These are phyloP conservation scores for Drosophila busckii DNA, from an alignment of 1,140 invertebrate genomes.

Conservation along the genomic window DNA sequence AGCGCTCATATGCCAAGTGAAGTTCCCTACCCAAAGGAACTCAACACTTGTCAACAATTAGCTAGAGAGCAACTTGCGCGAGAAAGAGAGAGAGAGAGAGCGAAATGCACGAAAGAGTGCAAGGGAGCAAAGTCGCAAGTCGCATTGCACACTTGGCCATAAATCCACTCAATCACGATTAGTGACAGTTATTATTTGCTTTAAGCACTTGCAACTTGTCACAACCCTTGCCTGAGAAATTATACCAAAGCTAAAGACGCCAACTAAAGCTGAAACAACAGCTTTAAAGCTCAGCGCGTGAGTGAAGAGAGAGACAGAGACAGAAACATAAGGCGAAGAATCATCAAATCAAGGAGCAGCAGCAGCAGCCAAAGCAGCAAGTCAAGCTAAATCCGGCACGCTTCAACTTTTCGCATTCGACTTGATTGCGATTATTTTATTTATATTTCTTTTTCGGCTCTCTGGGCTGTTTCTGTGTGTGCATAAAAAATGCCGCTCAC, in stretches of 20 bases:
- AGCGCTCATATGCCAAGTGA: constrained; percentile 38
- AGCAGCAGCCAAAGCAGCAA: too few relatives aligned
- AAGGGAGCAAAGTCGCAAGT: background rate
- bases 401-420: constrained; percentile 14
- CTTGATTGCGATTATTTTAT: constrained; percentile 42
- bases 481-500: constrained; percentile 61
- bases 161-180: constrained; percentile 38
- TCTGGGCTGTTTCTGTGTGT: background rate
- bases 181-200: constrained; percentile 36
- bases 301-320: background rate
- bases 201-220: constrained; percentile 6
- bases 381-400: constrained; percentile 39
- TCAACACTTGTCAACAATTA: constrained; percentile 55
- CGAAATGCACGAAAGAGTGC: constrained; percentile 4
- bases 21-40: constrained; percentile 49
- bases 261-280: too few relatives aligned
- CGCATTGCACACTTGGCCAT: constrained; percentile 16
- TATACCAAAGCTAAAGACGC: constrained; percentile 2
- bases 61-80: constrained; percentile 43
- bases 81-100: constrained; percentile 15
- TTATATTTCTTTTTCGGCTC: background rate
- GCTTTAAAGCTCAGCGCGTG: constrained; percentile 4
- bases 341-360: constrained; percentile 45
- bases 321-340: constrained; percentile 18
- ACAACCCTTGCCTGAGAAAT: constrained; percentile 10